Base-by-base conservation (phyloP, 2,113 vertebrate species). In the Ciconia stormi region DNA sequence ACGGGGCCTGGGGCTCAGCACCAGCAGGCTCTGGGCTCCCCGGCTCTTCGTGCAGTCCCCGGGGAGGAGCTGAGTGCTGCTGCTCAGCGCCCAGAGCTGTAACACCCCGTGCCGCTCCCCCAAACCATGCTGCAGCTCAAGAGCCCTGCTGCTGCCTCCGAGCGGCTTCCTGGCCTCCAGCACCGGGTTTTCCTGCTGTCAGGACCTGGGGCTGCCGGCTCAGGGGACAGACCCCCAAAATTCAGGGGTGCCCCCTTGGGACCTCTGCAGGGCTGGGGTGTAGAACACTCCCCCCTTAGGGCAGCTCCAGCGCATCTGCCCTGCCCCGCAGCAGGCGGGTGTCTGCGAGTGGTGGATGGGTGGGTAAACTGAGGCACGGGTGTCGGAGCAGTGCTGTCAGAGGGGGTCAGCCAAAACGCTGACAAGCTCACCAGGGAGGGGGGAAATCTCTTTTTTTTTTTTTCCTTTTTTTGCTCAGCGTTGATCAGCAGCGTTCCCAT, bases 261-360 rank as follows among this genome's bases (percentile, higher is more conserved):
- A 30, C 18, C 19, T 19, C 26, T 16, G 38, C 65, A 19, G 49
- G 25, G 42, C 44, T 40, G n/a, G 0, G 2, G 7, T 18, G 44
- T 49, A 11, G 53, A 59, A 30, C 14, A 7, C 19, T 52, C 11
- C 6, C 6, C 63, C 47, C 30, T 18, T 9, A 4, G 1, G 3
- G 12, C 62, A 62, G 49, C 70, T 15, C 47, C 59, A 30, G 20
- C 1, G 2, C 47, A 10, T 12, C n/a, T 8, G 0, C 34, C 34
- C 42, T 56, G 27, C 49, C 40, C 56, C 2, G 6, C 53, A 29
- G 52, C 40, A 16, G 40, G 14, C 10, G 1, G 27, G 12, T 3
- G 2, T 38, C 23, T 23, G 49, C 2, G 3, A 18, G 11, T 2
- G 1, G 5, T 4, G 7, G 14, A 6, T 1, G 2, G 5, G 6